A percentile compares a stretch with the other conserved stretches of the same genome.
Evolutionary conservation across 2,113 vertebrate species (phyloP).

Genomic region (Corydoras sp.): DNA sequence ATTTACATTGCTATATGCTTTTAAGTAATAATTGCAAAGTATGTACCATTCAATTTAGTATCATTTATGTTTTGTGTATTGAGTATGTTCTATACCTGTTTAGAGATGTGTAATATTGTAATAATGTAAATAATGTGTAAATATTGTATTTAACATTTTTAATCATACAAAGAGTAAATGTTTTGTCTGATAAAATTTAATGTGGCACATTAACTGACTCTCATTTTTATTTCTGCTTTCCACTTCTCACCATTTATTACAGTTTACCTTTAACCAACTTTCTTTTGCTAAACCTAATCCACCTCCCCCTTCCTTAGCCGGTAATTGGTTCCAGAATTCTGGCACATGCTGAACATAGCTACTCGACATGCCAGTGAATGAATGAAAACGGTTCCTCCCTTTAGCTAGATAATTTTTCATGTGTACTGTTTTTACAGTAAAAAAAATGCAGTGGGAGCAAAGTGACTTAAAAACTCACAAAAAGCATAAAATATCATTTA

Average conservation of each 20-base stretch:
- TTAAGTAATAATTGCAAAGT: background rate
- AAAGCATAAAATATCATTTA: no score
- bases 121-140: slow-evolving; percentile 6
- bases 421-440: no score
- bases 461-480: no score
- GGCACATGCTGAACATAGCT: no score
- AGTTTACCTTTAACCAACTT: slow-evolving; percentile 43
- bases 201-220: slow-evolving; percentile 28
- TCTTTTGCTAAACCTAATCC: slow-evolving; percentile 23
- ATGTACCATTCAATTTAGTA: slow-evolving; percentile 12
- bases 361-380: no score
- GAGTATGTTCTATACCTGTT: background rate
- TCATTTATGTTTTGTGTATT: slow-evolving; percentile 2
- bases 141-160: background rate
- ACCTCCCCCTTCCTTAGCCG: slow-evolving; percentile 14
- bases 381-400: no score
- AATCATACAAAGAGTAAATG: slow-evolving; percentile 18
- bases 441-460: no score
- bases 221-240: slow-evolving; percentile 19
- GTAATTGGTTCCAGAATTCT: background rate
- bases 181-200: slow-evolving; percentile 19
- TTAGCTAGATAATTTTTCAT: no score
- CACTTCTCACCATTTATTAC: slow-evolving; percentile 28
- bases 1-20: no score
- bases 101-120: slow-evolving; percentile 2